These are phyloP conservation scores for Phenacoccus solenopsis DNA, from an alignment of 1,140 invertebrate genomes.

Conservation along the genomic window DNA sequence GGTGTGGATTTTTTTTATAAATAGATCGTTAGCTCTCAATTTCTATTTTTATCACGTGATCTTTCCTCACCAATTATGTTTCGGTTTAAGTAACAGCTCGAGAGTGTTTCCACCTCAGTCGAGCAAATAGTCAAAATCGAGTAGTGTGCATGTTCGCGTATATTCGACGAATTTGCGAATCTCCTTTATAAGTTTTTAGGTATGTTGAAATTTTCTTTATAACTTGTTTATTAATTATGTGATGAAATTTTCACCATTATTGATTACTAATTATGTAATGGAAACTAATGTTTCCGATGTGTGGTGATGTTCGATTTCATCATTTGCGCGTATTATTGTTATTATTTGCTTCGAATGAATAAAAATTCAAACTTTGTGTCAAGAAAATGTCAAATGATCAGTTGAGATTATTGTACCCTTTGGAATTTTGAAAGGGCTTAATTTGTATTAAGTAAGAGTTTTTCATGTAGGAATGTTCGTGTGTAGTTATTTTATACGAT, in stretches of 20 bases:
- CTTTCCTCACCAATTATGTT: background rate
- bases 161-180: background rate
- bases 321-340: too few relatives aligned
- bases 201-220: background rate
- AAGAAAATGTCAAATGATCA: too few relatives aligned
- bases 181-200: background rate
- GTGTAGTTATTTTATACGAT: too few relatives aligned
- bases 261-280: too few relatives aligned
- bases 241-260: background rate
- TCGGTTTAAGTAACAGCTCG: background rate
- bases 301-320: too few relatives aligned
- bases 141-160: background rate
- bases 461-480: too few relatives aligned
- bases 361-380: background rate
- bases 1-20: background rate
- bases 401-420: too few relatives aligned
- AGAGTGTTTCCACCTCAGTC: background rate
- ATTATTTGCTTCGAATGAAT: too few relatives aligned
- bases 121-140: background rate
- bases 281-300: too few relatives aligned
- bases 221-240: background rate
- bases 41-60: conserved; percentile 11
- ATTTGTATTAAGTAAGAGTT: too few relatives aligned
- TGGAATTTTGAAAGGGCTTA: too few relatives aligned
- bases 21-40: conserved; percentile 2